phyloP scores from a whole-genome alignment of 2,797 vertebrate genomes.

The Cuculus canorus region DNA sequence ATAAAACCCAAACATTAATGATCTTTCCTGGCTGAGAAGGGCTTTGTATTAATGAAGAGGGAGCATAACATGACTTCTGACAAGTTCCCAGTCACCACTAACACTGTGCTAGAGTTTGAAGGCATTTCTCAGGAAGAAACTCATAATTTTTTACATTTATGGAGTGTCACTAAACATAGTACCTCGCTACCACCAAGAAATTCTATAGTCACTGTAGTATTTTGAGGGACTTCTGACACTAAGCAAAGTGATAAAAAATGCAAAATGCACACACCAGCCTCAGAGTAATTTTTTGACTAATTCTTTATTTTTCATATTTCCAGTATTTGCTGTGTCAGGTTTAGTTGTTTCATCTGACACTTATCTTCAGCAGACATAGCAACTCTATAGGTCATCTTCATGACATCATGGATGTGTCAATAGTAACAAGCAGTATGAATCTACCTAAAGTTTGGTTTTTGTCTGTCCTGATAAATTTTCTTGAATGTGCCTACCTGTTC shows the following conservation, averaged over 20 bases:
- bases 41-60: not conserved
- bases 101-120: not conserved
- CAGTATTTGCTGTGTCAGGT: not conserved
- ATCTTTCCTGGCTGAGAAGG: not conserved
- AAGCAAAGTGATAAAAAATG: not conserved
- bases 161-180: not conserved
- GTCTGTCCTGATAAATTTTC: not conserved
- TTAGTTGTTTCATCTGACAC: constrained; percentile 15
- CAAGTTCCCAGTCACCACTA: not conserved
- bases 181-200: not conserved
- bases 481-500: not conserved
- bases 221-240: not conserved
- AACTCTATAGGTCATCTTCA: constrained; percentile 23
- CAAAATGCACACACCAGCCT: not conserved
- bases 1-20: not conserved
- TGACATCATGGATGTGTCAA: not conserved
- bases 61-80: not conserved
- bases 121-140: not conserved
- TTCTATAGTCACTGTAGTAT: not conserved
- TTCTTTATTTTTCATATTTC: not conserved
- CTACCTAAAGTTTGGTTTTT: not conserved
- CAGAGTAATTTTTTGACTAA: not conserved
- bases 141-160: not conserved
- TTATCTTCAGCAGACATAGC: not conserved
- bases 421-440: not conserved